Evolutionary conservation across 2,888 invertebrate genomes (phyloP).

Genomic region (Epistrophella euchroma): DNA sequence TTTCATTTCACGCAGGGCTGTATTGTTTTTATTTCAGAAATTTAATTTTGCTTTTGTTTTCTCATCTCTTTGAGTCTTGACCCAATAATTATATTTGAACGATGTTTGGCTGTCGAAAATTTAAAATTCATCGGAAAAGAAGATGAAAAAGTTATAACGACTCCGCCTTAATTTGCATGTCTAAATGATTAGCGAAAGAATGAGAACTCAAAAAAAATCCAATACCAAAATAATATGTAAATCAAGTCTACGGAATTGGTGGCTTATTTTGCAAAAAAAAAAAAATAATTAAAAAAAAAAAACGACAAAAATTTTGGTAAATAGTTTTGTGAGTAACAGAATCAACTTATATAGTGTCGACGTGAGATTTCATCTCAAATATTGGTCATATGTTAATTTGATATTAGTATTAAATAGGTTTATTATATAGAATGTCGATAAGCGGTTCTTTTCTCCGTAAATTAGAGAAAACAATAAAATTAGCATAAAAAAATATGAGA

Average conservation of each 20-base stretch:
- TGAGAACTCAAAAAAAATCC: slow-evolving; percentile 15
- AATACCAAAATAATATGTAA: slow-evolving; percentile 13
- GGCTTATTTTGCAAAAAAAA: slow-evolving; percentile 11
- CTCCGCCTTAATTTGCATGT: slow-evolving; percentile 61
- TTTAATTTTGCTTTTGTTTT: background rate
- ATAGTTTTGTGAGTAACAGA: slow-evolving; percentile 8
- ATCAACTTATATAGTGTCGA: slow-evolving; percentile 14
- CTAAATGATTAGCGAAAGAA: slow-evolving; percentile 63
- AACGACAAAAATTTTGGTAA: slow-evolving; percentile 25
- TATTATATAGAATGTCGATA: slow-evolving; percentile 62
- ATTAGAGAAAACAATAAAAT: slow-evolving; percentile 29
- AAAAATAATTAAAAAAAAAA: background rate
- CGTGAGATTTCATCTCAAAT: slow-evolving; percentile 63
- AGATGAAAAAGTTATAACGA: slow-evolving; percentile 13
- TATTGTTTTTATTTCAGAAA: slow-evolving; percentile 9
- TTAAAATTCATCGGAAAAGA: slow-evolving; percentile 48
- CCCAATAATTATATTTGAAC: slow-evolving; percentile 67
- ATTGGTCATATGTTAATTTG: slow-evolving; percentile 72
- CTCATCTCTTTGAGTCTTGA: slow-evolving; percentile 52
- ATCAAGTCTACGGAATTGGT: slow-evolving; percentile 37
- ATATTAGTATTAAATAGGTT: slow-evolving; percentile 38
- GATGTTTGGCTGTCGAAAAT: slow-evolving; percentile 28
- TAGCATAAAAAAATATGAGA: slow-evolving; percentile 44
- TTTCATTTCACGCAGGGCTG: slow-evolving; percentile 14
- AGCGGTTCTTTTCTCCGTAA: slow-evolving; percentile 41